A percentile compares a stretch with the other conserved stretches of the same genome.
phyloP scores from a whole-genome alignment of 2,888 invertebrate genomes.

The Saturnia japonica region DNA sequence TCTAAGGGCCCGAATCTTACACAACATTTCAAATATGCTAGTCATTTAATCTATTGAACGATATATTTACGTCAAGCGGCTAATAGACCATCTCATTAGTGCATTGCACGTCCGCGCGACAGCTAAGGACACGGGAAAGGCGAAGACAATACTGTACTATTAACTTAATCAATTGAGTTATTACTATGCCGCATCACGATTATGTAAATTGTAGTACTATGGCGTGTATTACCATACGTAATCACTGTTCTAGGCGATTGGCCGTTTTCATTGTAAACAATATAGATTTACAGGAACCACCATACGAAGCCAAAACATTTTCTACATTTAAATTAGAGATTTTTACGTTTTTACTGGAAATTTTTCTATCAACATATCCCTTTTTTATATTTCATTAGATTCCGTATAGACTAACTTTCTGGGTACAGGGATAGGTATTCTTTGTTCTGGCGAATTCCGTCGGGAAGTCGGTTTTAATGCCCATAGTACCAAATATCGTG shows the following conservation, averaged over 20 bases:
- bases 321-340: no score
- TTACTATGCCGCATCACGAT: constrained; percentile 59
- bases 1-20: not conserved
- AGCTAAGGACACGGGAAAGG: constrained; percentile 66
- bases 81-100: constrained; percentile 73
- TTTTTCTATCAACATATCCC: no score
- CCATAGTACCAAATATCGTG: no score
- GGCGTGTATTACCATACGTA: constrained; percentile 49
- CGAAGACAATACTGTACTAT: constrained; percentile 42
- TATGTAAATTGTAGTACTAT: constrained; percentile 57
- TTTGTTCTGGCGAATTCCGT: no score
- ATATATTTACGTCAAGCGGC: constrained; percentile 70
- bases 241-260: constrained; percentile 1
- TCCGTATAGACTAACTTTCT: no score
- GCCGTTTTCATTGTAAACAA: constrained; percentile 7
- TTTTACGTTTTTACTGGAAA: no score
- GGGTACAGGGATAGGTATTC: no score
- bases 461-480: no score
- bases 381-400: no score
- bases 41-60: constrained; percentile 35
- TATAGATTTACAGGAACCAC: not conserved
- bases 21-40: not conserved
- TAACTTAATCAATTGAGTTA: constrained; percentile 51
- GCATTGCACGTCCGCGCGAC: constrained; percentile 66
- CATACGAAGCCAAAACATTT: not conserved